Evolutionary conservation across 2,797 vertebrate species (phyloP).

Genomic region (Neoniphon sammara): DNA sequence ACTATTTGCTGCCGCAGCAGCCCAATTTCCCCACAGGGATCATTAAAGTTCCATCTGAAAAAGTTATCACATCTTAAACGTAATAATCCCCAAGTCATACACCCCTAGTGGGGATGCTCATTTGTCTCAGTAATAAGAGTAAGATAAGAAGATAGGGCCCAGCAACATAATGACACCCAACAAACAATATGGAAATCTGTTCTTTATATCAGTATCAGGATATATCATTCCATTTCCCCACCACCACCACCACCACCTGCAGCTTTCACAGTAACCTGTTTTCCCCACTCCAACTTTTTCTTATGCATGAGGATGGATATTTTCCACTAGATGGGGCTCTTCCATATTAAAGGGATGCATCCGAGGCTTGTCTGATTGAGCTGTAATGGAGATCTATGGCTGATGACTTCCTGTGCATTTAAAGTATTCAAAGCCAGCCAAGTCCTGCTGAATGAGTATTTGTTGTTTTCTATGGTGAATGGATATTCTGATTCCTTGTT

Average conservation of each 20-base stretch:
- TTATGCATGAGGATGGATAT: constrained; percentile 2
- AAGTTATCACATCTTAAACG: too few species aligned
- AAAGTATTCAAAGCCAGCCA: background rate
- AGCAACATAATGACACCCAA: background rate
- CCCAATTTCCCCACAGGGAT: too few species aligned
- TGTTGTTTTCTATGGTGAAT: constrained; percentile 9
- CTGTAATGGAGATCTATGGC: constrained; percentile 9
- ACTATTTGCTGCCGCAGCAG: too few species aligned
- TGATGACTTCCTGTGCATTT: constrained; percentile 12
- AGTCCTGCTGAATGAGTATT: background rate
- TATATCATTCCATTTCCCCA: background rate
- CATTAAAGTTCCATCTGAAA: too few species aligned
- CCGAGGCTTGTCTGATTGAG: constrained; percentile 1
- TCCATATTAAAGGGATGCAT: constrained; percentile 32
- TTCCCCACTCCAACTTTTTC: background rate
- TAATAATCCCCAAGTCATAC: too few species aligned
- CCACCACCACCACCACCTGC: too few species aligned
- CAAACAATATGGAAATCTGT: too few species aligned
- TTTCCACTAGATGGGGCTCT: constrained; percentile 72
- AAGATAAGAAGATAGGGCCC: background rate
- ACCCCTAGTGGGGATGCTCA: too few species aligned
- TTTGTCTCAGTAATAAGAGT: background rate
- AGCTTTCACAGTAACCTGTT: background rate
- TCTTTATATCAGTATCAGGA: too few species aligned
- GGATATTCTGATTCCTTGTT: constrained; percentile 8